Conservation (phyloP, 2,888 invertebrate genomes). For the Scaptomyza reducta region DNA sequence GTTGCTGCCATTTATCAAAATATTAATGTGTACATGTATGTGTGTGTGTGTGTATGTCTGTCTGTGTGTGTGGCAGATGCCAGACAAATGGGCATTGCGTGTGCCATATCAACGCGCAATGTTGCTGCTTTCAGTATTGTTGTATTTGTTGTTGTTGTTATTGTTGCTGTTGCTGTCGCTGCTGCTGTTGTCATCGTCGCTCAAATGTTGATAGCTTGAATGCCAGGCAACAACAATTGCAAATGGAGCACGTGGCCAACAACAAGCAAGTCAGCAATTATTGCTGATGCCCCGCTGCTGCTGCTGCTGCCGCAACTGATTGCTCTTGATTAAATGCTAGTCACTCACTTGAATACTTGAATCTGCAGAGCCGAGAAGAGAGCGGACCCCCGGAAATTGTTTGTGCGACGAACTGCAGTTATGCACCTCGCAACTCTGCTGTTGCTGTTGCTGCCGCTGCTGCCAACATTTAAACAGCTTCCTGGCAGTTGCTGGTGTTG, state of each 20-base stretch:
- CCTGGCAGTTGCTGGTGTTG: slow-evolving; percentile 49
- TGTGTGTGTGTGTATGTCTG: slow-evolving; percentile 21
- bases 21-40: slow-evolving; percentile 36
- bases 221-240: slow-evolving; percentile 48
- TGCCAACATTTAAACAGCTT: slow-evolving; percentile 65
- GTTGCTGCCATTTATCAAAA: slow-evolving; percentile 75
- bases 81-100: slow-evolving; percentile 74
- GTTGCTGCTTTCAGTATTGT: slow-evolving; percentile 4
- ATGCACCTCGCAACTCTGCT: slow-evolving; percentile 37
- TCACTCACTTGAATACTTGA: slow-evolving; percentile 69
- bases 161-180: slow-evolving; percentile 30
- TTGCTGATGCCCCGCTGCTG: slow-evolving; percentile 41
- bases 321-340: slow-evolving; percentile 75
- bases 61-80: slow-evolving; percentile 65
- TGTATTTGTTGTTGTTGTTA: slow-evolving; percentile 25
- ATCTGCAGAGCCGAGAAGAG: slow-evolving; percentile 32
- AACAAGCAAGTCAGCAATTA: slow-evolving; percentile 53
- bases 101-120: slow-evolving; percentile 62
- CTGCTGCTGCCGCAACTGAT: slow-evolving; percentile 58
- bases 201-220: slow-evolving; percentile 60
- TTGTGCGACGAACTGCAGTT: slow-evolving; percentile 70
- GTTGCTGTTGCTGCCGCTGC: slow-evolving; percentile 14
- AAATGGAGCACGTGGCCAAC: slow-evolving; percentile 69
- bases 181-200: slow-evolving; percentile 62
- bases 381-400: slow-evolving; percentile 69